Evolutionary conservation across 2,797 vertebrate species (phyloP), one percentile per base, ranked within the genome.

Genomic region (Pygocentrus nattereri): DNA sequence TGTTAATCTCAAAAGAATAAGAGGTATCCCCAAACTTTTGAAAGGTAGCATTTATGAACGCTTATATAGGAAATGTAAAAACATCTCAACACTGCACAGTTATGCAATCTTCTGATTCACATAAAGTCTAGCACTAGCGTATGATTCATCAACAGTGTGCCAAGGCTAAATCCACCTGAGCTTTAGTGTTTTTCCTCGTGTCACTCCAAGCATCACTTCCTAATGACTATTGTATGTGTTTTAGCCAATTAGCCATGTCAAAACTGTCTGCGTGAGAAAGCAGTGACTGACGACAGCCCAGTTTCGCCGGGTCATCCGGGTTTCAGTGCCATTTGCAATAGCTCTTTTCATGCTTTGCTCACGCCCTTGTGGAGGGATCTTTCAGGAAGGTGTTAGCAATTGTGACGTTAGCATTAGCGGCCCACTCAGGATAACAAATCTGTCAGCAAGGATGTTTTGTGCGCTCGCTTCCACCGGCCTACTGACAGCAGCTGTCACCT

Each of bases 401-500:
- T 85, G 84, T 80, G 76, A 85, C 87, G 58, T 73, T 61, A 78
- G 87, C 87, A 81, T 80, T 84, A 85, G 86, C 86, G 74, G 69
- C 90, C 88, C 82, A 74, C 79, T 85, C 41, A 81, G 84, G 79
- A 85, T 88, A 58, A 19, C 80, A 30, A 75, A 80, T 89, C 93
- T 96, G 93, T 96, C 93, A 93, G 84, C 91, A 86, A 88, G 64
- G 88, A 88, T 92, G 90, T 90, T 91, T 94, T 93, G 93, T 90
- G 89, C 80, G 87, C 80, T 85, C 84, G 87, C 91, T 93, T 93
- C 89, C 90, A 92, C 89, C 73, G 82, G 87, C 70, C 19, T 85
- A 87, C 79, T 92, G 92, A 93, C 91, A 91, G 90, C 88, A 90
- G 87, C 94, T 94, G 93, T 95, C 95, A 95, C 89, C 93, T 93